phyloP scores from a whole-genome alignment of 2,888 invertebrate species.

The Busseola fusca region DNA sequence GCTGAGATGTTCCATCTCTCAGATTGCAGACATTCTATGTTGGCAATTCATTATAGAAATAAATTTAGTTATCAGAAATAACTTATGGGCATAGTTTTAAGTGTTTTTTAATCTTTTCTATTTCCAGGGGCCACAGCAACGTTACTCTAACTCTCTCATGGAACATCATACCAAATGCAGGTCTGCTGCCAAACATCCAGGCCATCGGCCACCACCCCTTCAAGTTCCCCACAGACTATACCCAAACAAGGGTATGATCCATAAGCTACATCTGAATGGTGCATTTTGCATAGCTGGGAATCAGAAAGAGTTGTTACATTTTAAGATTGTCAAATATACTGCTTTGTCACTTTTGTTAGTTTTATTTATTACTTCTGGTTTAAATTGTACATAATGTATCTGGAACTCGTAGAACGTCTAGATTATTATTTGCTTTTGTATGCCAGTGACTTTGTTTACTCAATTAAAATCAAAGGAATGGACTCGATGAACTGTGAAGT shows the following conservation, averaged over 20 bases:
- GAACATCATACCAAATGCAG: conserved; percentile 99
- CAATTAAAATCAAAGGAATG: conserved; percentile 20
- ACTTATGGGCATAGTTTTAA: background rate
- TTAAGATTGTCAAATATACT: conserved; percentile 72
- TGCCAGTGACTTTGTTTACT: conserved; percentile 8
- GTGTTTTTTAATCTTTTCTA: conserved; percentile 47
- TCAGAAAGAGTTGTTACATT: conserved; percentile 58
- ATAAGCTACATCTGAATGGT: conserved; percentile 64
- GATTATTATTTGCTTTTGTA: conserved; percentile 15
- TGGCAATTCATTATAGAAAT: background rate
- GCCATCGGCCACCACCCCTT: conserved; percentile 95
- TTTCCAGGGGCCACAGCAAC: conserved; percentile 96
- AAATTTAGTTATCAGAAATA: background rate
- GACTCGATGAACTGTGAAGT: conserved; percentile 26
- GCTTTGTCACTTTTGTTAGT: conserved; percentile 65
- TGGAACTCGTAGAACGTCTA: conserved; percentile 11
- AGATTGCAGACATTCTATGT: background rate
- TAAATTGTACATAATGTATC: conserved; percentile 40
- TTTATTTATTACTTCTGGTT: conserved; percentile 62
- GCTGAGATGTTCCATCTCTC: background rate
- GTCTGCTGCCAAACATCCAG: conserved; percentile 96
- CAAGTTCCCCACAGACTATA: conserved; percentile 96
- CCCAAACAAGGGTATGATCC: conserved; percentile 88
- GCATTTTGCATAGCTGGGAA: conserved; percentile 57
- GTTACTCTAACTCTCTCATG: conserved; percentile 98